These are phyloP conservation scores for Megalonaias nervosa DNA, from an alignment of 1,140 invertebrate genomes.

Conservation along the genomic window DNA sequence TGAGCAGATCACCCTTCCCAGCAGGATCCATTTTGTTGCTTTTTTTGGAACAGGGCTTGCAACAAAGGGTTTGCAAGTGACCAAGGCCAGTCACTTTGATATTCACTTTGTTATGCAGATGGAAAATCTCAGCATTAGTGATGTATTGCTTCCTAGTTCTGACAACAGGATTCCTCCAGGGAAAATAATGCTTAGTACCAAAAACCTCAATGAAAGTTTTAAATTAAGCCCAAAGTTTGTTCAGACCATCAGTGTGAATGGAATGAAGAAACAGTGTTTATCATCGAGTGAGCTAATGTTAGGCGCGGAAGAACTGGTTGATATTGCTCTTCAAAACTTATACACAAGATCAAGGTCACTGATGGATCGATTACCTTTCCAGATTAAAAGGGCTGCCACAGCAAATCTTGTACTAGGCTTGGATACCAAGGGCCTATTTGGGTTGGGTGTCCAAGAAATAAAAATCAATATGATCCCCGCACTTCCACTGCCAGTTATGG, in stretches of 20 bases:
- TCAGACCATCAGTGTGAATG: slow-evolving; percentile 16
- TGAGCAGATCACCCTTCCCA: too few species aligned
- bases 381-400: slow-evolving; percentile 42
- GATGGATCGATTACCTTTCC: slow-evolving; percentile 58
- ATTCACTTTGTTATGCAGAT: too few species aligned
- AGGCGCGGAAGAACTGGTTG: slow-evolving; percentile 43
- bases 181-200: too few species aligned
- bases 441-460: slow-evolving; percentile 52
- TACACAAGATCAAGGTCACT: slow-evolving; percentile 45
- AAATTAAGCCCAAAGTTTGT: too few species aligned
- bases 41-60: too few species aligned
- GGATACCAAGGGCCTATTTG: slow-evolving; percentile 53
- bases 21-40: too few species aligned
- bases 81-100: too few species aligned
- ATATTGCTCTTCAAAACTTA: slow-evolving; percentile 49
- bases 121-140: too few species aligned
- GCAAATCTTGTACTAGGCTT: slow-evolving; percentile 43
- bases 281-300: slow-evolving; percentile 36
- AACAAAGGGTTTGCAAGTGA: too few species aligned
- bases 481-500: slow-evolving; percentile 39
- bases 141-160: too few species aligned
- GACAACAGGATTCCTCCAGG: too few species aligned
- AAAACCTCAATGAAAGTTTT: too few species aligned
- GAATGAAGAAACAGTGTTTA: slow-evolving; percentile 28
- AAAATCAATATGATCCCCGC: slow-evolving; percentile 54